phyloP scores from a whole-genome alignment of 2,113 vertebrate genomes.

The Heterochromis multidens region DNA sequence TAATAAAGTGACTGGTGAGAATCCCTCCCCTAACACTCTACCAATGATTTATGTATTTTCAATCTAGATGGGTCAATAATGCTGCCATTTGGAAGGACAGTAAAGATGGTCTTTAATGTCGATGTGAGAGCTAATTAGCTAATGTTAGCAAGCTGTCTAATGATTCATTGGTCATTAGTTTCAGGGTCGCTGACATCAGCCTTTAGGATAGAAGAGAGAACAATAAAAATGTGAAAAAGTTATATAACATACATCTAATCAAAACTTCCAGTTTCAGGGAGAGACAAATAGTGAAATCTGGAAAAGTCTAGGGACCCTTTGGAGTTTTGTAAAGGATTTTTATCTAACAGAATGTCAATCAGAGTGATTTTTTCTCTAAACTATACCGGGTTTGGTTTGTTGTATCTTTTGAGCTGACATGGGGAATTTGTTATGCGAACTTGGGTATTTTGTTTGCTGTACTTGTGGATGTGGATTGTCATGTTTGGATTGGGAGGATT shows the following conservation, averaged over 20 bases:
- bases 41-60: background rate
- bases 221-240: background rate
- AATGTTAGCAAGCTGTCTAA: background rate
- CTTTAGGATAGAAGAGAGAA: background rate
- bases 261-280: background rate
- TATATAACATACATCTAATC: background rate
- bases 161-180: background rate
- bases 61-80: background rate
- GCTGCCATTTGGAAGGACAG: background rate
- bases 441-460: background rate
- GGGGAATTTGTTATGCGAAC: background rate
- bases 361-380: background rate
- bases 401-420: background rate
- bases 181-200: background rate
- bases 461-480: background rate
- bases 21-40: background rate
- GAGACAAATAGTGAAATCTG: background rate
- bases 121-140: background rate
- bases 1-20: background rate
- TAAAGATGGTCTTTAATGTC: background rate
- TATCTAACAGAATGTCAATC: background rate
- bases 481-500: background rate
- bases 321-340: background rate
- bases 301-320: background rate
- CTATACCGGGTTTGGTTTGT: background rate